phyloP scores from a whole-genome alignment of 2,113 vertebrate genomes.

The Siniperca chuatsi region DNA sequence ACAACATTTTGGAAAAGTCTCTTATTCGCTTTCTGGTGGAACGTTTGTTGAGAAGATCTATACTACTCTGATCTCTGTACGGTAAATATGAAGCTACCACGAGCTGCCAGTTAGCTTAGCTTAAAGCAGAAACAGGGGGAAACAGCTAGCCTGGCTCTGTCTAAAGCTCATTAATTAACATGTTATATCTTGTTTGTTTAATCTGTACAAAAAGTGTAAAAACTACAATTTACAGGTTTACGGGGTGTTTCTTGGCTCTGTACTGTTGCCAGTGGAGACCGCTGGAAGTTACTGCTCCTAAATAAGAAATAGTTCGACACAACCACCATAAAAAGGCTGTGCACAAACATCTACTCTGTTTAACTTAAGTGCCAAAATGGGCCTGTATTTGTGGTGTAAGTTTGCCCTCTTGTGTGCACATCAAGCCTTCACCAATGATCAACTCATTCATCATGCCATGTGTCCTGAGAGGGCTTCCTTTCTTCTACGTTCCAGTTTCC shows the following conservation, averaged over 20 bases:
- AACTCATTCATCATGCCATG: background rate
- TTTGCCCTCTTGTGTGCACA: conserved; percentile 64
- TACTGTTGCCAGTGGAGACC: background rate
- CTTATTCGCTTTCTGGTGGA: background rate
- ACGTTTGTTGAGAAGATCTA: background rate
- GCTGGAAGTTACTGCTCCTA: background rate
- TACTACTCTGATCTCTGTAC: background rate
- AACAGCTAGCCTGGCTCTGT: background rate
- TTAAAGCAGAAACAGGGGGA: background rate
- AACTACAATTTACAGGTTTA: background rate
- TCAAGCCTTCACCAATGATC: background rate
- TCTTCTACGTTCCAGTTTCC: background rate
- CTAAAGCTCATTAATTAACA: background rate
- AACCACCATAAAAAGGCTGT: background rate
- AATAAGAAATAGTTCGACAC: background rate
- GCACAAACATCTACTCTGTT: conserved; percentile 5
- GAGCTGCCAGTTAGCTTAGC: background rate
- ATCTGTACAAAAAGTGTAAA: background rate
- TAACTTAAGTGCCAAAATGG: background rate
- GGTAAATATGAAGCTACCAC: background rate
- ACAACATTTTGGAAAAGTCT: background rate
- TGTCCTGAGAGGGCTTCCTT: conserved; percentile 18
- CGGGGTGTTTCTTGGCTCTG: background rate
- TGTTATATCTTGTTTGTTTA: background rate
- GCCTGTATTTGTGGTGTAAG: conserved; percentile 28